A percentile compares a stretch with the other conserved stretches of the same genome.
These are phyloP conservation scores for Xestobium rufovillosum DNA, from an alignment of 2,888 invertebrate species.

Conservation along the genomic window DNA sequence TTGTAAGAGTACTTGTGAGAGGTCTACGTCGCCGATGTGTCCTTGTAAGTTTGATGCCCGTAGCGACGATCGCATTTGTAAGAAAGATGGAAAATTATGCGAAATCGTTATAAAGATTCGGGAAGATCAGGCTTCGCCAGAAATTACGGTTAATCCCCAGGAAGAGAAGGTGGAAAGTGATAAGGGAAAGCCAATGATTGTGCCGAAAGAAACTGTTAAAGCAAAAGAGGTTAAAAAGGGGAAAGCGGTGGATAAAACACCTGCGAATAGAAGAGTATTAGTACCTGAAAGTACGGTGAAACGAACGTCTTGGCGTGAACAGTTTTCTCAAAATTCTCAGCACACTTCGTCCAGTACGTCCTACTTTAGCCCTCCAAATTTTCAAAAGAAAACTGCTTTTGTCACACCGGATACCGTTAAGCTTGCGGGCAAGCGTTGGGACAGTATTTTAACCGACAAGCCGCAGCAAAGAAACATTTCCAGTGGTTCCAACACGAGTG, in stretches of 20 bases:
- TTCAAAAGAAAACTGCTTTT: slow-evolving; percentile 16
- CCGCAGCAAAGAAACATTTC: slow-evolving; percentile 29
- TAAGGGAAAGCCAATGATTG: slow-evolving; percentile 9
- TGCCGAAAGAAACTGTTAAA: slow-evolving; percentile 14
- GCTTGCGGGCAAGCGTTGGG: too few species aligned
- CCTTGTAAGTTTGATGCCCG: too few species aligned
- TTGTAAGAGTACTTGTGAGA: slow-evolving; percentile 1
- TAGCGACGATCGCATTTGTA: not conserved
- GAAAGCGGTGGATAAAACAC: slow-evolving; percentile 12
- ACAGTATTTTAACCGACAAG: slow-evolving; percentile 27
- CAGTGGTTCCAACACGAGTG: slow-evolving; percentile 1
- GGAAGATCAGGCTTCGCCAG: slow-evolving; percentile 29
- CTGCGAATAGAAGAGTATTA: slow-evolving; percentile 6
- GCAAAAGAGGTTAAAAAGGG: slow-evolving; percentile 27
- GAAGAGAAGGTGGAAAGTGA: slow-evolving; percentile 13
- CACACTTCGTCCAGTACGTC: slow-evolving; percentile 36
- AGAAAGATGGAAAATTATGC: slow-evolving; percentile 31
- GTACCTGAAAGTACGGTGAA: slow-evolving; percentile 10
- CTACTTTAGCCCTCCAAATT: slow-evolving; percentile 39
- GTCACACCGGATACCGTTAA: too few species aligned
- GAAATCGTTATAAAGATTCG: slow-evolving; percentile 38
- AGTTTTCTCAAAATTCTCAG: slow-evolving; percentile 33
- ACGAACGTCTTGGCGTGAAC: slow-evolving; percentile 33
- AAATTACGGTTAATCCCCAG: slow-evolving; percentile 29
- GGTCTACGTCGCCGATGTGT: not conserved